These are phyloP conservation scores for Octodon degus DNA, from an alignment of 2,113 vertebrate genomes.

Conservation along the genomic window DNA sequence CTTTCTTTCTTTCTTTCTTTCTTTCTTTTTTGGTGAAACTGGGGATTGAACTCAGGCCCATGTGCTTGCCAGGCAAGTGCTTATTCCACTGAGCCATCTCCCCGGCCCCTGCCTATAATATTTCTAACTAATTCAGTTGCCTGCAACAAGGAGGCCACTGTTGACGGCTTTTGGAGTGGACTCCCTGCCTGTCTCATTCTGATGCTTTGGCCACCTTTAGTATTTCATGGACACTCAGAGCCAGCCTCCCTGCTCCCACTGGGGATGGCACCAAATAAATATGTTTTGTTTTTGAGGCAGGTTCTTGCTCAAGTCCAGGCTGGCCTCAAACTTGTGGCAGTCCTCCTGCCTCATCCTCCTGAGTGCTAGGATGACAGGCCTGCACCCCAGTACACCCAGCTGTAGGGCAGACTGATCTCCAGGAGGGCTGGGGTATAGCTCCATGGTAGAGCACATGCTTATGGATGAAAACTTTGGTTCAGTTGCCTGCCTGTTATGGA, in stretches of 20 bases:
- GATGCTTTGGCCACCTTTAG: not conserved
- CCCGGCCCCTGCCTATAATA: too few relatives aligned
- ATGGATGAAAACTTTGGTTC: not conserved
- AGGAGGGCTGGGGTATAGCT: not conserved
- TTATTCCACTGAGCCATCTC: too few relatives aligned
- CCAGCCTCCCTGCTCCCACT: not conserved
- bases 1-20: too few relatives aligned
- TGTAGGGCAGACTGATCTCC: not conserved
- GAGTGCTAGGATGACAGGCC: not conserved
- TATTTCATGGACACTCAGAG: rapidly evolving
- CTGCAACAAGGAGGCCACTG: not conserved
- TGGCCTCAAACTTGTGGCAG: not conserved
- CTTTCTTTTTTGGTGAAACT: too few relatives aligned
- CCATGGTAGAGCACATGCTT: not conserved
- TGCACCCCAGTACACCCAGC: not conserved
- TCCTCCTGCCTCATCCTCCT: not conserved
- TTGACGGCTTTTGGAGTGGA: not conserved
- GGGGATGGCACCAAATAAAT: not conserved
- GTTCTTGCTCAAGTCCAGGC: not conserved
- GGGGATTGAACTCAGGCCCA: too few relatives aligned
- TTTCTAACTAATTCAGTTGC: too few relatives aligned
- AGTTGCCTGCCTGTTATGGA: not conserved
- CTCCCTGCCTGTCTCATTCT: not conserved
- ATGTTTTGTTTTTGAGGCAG: not conserved
- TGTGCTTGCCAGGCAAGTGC: too few relatives aligned